Evolutionary conservation across 2,888 invertebrate genomes (phyloP), one percentile per base, ranked within the genome.

Genomic region (Thymelicus lineola): DNA sequence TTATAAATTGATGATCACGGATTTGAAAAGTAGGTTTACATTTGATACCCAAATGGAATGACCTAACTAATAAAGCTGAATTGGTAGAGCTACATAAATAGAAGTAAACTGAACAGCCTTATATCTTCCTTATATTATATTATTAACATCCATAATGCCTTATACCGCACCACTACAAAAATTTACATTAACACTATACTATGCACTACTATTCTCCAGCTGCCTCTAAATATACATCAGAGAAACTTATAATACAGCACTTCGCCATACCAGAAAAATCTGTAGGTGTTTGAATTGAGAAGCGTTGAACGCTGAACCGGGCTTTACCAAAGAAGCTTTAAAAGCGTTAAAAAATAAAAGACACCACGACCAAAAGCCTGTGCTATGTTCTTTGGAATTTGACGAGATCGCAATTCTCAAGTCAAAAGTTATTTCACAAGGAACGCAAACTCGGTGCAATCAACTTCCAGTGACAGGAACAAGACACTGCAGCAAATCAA

Each of bases 141-240:
- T n/a, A n/a, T n/a, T n/a, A n/a, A n/a, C n/a, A n/a, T 28, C 3
- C n/a, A 4, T 7, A 50, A 4, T 50, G n/a, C 50, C 15, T n/a
- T 50, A 50, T 14, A 50, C 50, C 1, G 50, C 50, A n/a, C 50
- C 50, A 0, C 14, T 65, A 12, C 48, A 53, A 0, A 66, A 45
- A 60, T 70, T 70, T 38, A 58, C 69, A 28, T 20, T 70, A 20
- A 71, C n/a, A n/a, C n/a, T n/a, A n/a, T n/a, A n/a, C 74, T 7
- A 36, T 73, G 2, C 58, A 76, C 48, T 75, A 71, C 65, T 73
- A 73, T 68, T 75, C 76, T 12, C 58, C 72, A 66, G 69, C 73
- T 7, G 28, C 28, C 28, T 74, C 74, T 20, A 64, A 69, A 64
- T 72, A 64, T 72, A 73, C 46, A 55, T 74, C 12, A 70, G 72